These are phyloP conservation scores for Podilymbus podiceps DNA, from an alignment of 2,113 vertebrate genomes.

Conservation along the genomic window DNA sequence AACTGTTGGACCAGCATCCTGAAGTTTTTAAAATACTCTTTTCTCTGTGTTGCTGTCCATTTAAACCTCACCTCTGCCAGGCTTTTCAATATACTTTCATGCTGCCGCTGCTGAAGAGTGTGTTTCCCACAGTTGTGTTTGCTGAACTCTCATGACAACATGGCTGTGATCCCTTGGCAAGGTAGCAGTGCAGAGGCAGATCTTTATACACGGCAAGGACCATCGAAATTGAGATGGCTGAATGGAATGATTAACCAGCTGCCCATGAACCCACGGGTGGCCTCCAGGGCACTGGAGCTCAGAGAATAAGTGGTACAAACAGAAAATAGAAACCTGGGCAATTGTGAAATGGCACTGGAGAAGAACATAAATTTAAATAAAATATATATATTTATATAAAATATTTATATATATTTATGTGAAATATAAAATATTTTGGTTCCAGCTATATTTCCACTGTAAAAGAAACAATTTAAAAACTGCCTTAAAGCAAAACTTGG, in stretches of 20 bases:
- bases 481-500: not conserved
- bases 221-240: not conserved
- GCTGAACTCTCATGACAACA: not conserved
- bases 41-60: not conserved
- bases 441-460: not conserved
- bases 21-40: not conserved
- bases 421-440: no score
- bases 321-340: not conserved
- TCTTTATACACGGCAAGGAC: not conserved
- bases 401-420: no score
- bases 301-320: not conserved
- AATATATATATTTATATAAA: no score
- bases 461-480: not conserved
- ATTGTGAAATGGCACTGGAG: not conserved
- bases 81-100: not conserved
- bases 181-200: accelerated
- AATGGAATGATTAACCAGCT: not conserved
- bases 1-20: no score
- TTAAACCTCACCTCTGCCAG: not conserved
- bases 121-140: not conserved
- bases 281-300: not conserved
- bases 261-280: not conserved
- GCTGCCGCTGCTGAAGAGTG: not conserved
- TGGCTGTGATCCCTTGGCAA: not conserved
- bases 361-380: not conserved